Evolutionary conservation across 2,888 invertebrate species (phyloP), one percentile per base, ranked within the genome.

Genomic region (Hypomecis punctinalis): DNA sequence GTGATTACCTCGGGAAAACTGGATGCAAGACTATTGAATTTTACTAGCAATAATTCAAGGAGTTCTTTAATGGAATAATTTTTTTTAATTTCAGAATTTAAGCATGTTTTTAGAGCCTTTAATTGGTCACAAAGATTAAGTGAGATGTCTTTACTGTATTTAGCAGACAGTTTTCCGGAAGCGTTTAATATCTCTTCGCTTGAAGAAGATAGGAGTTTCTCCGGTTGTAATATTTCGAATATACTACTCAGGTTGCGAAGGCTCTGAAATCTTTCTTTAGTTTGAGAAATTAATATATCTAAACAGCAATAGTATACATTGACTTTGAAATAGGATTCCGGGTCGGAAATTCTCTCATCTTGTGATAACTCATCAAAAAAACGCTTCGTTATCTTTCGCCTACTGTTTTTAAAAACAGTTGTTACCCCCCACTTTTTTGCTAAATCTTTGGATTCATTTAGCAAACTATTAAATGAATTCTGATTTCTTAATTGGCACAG

Each of bases 131-230:
- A 73, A 67, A 76, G 69, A 71, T 74, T 66, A 70, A 68, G 9
- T 70, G 66, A 66, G 61, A 74, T 71, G 69, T 75, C 70, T 46
- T 46, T 46, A 46, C 46, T 46, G 46, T 46, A 46, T 46, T 46
- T 46, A 46, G 46, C 66, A 63, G 66, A 69, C 66, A 66, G 66
- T 71, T 69, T 70, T 72, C 68, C 68, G 61, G 63, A 7, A 67
- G 66, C 69, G 69, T 49, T 49, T 49, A 49, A 49, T 49, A 69
- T 66, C 59, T 63, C 66, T 74, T 76, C 72, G 65, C 61, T 73
- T 74, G 73, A 76, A 74, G 67, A 77, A 66, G 75, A 76, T 52
- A 75, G 67, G 68, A 75, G 72, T 73, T 76, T 75, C 74, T 75
- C 63, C n/a, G n/a, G n/a, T n/a, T n/a, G n/a, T n/a, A n/a, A n/a